These are phyloP conservation scores for Vimba vimba DNA, from an alignment of 2,113 vertebrate genomes.

Conservation along the genomic window DNA sequence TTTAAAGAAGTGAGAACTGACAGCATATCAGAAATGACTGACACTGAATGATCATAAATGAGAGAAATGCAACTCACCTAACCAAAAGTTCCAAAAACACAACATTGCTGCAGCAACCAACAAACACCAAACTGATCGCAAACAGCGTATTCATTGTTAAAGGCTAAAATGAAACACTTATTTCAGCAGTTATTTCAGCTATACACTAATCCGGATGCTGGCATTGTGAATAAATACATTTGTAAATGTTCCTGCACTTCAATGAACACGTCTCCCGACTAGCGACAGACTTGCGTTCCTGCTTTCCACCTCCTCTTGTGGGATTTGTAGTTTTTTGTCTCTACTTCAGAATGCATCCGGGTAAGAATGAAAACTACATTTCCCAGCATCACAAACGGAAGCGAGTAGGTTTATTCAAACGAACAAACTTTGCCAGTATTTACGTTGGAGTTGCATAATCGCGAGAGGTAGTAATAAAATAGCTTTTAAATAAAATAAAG, in stretches of 20 bases:
- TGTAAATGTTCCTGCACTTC: neutral
- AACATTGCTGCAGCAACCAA: conserved; percentile 78
- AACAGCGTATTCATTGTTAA: conserved; percentile 66
- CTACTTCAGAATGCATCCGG: fast-evolving
- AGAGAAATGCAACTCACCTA: conserved; percentile 67
- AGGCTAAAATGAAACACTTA: neutral
- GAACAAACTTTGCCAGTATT: neutral
- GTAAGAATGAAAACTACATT: neutral
- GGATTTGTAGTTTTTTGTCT: conserved; percentile 64
- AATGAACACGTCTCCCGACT: conserved; percentile 48
- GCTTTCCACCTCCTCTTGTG: conserved; percentile 39
- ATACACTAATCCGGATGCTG: neutral
- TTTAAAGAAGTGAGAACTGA: neutral
- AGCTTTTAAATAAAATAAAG: neutral
- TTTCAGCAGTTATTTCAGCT: neutral
- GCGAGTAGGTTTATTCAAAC: neutral
- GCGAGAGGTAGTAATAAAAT: neutral
- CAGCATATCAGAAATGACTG: neutral
- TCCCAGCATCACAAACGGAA: neutral
- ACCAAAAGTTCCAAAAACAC: conserved; percentile 78
- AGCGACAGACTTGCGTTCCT: neutral
- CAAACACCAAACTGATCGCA: conserved; percentile 72
- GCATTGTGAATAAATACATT: conserved; percentile 26
- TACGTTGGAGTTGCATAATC: neutral
- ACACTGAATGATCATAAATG: neutral